Evolutionary conservation across 2,888 invertebrate species (phyloP), one percentile per base, ranked within the genome.

Genomic region (Drosophila barbarae): DNA sequence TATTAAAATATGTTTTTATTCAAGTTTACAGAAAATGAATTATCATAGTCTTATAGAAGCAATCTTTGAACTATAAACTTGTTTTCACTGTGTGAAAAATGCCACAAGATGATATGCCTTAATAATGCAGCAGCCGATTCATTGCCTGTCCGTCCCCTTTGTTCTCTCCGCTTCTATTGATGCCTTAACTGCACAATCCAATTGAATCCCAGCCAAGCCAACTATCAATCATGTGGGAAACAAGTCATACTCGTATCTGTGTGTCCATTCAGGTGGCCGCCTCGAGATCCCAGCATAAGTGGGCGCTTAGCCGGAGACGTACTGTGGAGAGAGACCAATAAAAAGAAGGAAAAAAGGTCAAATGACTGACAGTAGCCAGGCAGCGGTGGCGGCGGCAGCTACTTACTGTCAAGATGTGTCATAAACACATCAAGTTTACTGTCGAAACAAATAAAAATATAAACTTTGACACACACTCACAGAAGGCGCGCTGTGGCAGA

Each of bases 341-440:
- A 39, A 71, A 54, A 58, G 30, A 76, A 69, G 71, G 76, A 84
- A 81, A 78, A 84, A 78, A 84, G 85, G 85, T 82, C 85, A 78
- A 82, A 51, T 56, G 69, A 57, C 53, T 59, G 79, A 66, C 77
- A 84, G 82, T 71, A 81, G 84, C 66, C 82, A 61, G 69, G 61
- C 73, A 59, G 63, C 66, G 52, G 72, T 32, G 39, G 39, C 38
- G n/a, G 41, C 66, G 36, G 49, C 70, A 63, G 71, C 72, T 85
- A 82, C 85, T 82, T 85, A 84, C 74, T 82, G 86, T 85, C 86
- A 84, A 82, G 84, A 71, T 73, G 73, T 82, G 82, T 84, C 86
- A 82, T 82, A 84, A 80, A 85, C 83, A 85, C 85, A 85, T 82
- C 82, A 82, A 82, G 63, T 82, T 84, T 77, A 84, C 77, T 85